Evolutionary conservation across 92 coral and sea anemone species (phyloP), one percentile per base, ranked within the genome.

Genomic region (Hydrozoanthus gracilis): DNA sequence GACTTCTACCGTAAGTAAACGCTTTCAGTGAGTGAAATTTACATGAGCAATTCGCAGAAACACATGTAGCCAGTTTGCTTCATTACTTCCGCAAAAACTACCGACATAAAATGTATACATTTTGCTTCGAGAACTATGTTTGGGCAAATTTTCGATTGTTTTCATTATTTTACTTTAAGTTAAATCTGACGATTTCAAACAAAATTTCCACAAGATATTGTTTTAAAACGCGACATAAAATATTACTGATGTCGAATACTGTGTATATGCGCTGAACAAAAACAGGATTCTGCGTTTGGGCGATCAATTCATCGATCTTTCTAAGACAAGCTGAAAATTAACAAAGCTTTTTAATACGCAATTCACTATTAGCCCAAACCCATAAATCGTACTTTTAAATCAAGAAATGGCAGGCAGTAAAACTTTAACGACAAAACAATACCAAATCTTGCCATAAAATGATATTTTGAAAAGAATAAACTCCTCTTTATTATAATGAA

Each of bases 1-100:
- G 79, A 50, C 44, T 74, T 12, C 56, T 15, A 18, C 10, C 62
- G 79, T 75, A 51, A 75, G 61, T 75, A 75, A 16, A 75, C 2
- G 11, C 15, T 14, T 17, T 17, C 14, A n/a, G 14, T 3, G 54
- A 20, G 48, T 45, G 51, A 3, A n/a, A 3, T 45, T 51, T 18
- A 54, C 16, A 50, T 44, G 18, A 51, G 35, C 15, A 35, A 3
- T 44, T 46, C 14, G n/a, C n/a, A 66, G 8, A 15, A 16, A 66
- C 15, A 6, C 45, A 67, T 27, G 35, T 8, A 67, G 72, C 44
- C 3, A 18, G 10, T 67, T 18, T 67, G 15, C 27, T 66, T 66
- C 27, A 4, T 66, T n/a, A n/a, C 44, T 66, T 64, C 27, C 71
- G 44, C 44, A 8, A 4, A 8, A 58, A 58, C 12, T 11, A 0